Percentiles rank a stretch among this genome's conserved stretches.
Evolutionary conservation across 2,888 invertebrate species (phyloP).

Genomic region (Pharmacophagus antenor): DNA sequence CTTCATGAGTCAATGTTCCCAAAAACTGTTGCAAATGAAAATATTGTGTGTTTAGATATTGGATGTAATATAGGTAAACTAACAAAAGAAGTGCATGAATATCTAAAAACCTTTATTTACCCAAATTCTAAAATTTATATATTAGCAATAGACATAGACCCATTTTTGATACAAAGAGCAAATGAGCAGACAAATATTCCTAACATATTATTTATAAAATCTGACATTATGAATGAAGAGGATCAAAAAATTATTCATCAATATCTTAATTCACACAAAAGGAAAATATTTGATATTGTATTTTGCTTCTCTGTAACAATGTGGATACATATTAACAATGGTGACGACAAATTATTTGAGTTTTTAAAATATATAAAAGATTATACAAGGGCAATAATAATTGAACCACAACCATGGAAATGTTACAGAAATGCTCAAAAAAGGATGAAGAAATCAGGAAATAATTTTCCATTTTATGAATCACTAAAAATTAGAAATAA

Average conservation of each 20-base stretch:
- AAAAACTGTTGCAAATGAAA: constrained; percentile 35
- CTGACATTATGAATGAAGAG: constrained; percentile 81
- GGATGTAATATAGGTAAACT: constrained; percentile 91
- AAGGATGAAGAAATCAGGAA: constrained; percentile 83
- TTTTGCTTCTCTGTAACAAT: constrained; percentile 93
- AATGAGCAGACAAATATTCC: constrained; percentile 67
- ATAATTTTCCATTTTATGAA: constrained; percentile 82
- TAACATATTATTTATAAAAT: constrained; percentile 78
- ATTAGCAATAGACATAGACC: constrained; percentile 89
- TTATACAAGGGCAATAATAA: constrained; percentile 80
- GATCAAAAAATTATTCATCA: constrained; percentile 58
- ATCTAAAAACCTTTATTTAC: constrained; percentile 64
- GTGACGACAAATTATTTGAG: constrained; percentile 84
- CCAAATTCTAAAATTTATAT: constrained; percentile 61
- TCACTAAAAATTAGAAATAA: constrained; percentile 81
- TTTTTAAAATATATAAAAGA: constrained; percentile 82
- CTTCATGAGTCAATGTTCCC: constrained; percentile 71
- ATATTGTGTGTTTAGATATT: constrained; percentile 83
- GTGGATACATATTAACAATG: constrained; percentile 94
- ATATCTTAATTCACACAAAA: constrained; percentile 68
- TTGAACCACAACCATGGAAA: constrained; percentile 93
- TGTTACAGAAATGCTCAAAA: constrained; percentile 89
- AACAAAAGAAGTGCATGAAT: constrained; percentile 81
- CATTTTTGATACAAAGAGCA: constrained; percentile 85
- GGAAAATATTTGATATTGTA: constrained; percentile 82